Evolutionary conservation across 2,888 invertebrate species (phyloP), one percentile per base, ranked within the genome.

Genomic region (Blomia tropicalis): DNA sequence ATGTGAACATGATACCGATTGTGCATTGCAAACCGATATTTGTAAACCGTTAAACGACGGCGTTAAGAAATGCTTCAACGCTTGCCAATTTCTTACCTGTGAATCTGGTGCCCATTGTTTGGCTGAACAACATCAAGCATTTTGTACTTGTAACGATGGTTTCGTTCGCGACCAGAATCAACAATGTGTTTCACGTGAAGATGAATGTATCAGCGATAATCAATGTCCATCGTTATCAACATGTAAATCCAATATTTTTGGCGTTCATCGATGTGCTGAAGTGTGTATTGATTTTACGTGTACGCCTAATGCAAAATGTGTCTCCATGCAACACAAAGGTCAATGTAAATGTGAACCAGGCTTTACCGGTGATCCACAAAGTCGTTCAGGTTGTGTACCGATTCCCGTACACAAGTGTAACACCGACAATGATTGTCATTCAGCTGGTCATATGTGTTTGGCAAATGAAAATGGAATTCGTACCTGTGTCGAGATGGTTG

Each of bases 321-420:
- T 84, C 1, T 70, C 73, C 14, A 66, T 69, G 30, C 71, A 71
- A 58, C 71, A 73, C 61, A 68, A 69, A 59, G 72, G 71, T 47
- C 80, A 81, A 70, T 93, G 92, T 71, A 83, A 86, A 70, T 93
- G 92, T 72, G 76, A 85, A 22, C 76, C 80, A 43, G 89, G 88
- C 2, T 92, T 81, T 73, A 80, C 82, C 14, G 92, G 92, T 41
- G 91, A 92, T 77, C 87, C 90, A 22, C 87, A 87, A 70, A 86
- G 89, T 71, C 80, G 91, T 27, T 83, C 83, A 67, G 91, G 91
- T n/a, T 91, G 91, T 70, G 79, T 81, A 68, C 80, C 66, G 11
- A 66, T 68, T 43, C 63, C 65, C 22, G 60, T 66, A 17, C 63
- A 67, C 53, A 66, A 67, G 53, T 68, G 68, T 25, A 63, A 67